Percentiles rank a stretch among this genome's conserved stretches.
Conservation (phyloP, 2,797 vertebrate genomes). For the Lycodopsis pacificus region DNA sequence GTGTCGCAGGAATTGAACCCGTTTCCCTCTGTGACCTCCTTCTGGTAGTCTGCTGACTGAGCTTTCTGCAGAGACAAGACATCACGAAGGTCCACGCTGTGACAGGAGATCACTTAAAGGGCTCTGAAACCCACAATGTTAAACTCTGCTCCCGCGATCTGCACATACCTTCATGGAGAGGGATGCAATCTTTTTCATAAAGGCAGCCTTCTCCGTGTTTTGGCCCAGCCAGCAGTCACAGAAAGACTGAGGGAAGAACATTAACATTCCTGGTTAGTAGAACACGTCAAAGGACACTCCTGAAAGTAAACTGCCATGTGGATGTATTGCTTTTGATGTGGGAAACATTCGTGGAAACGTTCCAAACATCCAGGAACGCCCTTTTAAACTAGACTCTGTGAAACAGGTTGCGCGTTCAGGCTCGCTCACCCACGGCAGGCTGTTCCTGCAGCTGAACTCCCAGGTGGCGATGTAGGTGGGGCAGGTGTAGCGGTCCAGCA, state of each 20-base stretch:
- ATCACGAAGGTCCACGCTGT: too few relatives aligned
- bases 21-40: constrained; percentile 52
- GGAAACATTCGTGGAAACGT: too few relatives aligned
- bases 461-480: constrained; percentile 81
- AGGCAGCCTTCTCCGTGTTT: constrained; percentile 45
- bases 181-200: constrained; percentile 20
- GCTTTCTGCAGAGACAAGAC: neutral
- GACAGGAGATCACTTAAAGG: neutral
- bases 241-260: constrained; percentile 39
- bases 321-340: too few relatives aligned
- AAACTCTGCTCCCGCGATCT: constrained; percentile 16
- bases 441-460: constrained; percentile 80
- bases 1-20: constrained; percentile 83
- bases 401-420: too few relatives aligned
- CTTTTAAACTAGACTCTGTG: too few relatives aligned
- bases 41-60: constrained; percentile 25
- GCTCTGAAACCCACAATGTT: too few relatives aligned
- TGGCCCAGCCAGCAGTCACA: constrained; percentile 27
- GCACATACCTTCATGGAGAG: constrained; percentile 14
- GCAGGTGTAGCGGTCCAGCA: constrained; percentile 80
- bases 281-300: too few relatives aligned
- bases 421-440: constrained; percentile 70
- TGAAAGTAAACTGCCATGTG: too few relatives aligned
- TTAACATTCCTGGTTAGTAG: neutral
- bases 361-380: too few relatives aligned